Evolutionary conservation across 2,113 vertebrate species (phyloP), one percentile per base, ranked within the genome.

Genomic region (Pteropus alecto): DNA sequence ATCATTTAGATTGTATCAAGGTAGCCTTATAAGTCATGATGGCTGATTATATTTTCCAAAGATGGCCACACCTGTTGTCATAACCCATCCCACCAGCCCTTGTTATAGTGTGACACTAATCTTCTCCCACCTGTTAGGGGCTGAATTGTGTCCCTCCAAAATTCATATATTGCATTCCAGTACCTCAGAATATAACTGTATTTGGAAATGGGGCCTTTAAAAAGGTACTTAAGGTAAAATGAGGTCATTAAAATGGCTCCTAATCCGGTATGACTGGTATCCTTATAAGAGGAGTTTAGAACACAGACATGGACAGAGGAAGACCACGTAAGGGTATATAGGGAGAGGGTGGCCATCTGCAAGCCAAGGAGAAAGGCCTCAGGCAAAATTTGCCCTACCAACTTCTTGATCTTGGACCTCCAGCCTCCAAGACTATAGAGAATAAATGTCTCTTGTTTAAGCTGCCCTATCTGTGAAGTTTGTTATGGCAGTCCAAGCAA

Each of bases 391-490:
- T 19, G 22, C 41, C 33, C 18, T 2, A 33, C 38, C 9, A 3
- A 15, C 19, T 0, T 33, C 18, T 3, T 13, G 19, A 26, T 1
- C 41, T 48, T 9, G 21, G 46, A 30, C 58, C 35, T 71, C 54
- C 9, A 3, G 10, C 9, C 9, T 68, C 15, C 38, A 15, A 58
- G 41, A 71, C 30, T 2, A 10, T 2, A 26, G 38, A 43, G 3
- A 30, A 11, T 11, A 30, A 58, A 30, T 21, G 14, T 4, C 13
- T 58, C n/a, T 63, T 19, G 30, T 19, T 43, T 28, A n/a, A 21
- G 54, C n/a, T 15, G 10, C n/a, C 24, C 6, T 0, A 16, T 21
- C 15, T 7, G 38, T 6, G 30, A 8, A 6, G 0, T 9, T 10
- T 7, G 26, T 56, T 7, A 3, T 12, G 38, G 22, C 15, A n/a